Base-by-base conservation (phyloP, 2,113 vertebrate species). In the Melanostigma gelatinosum region DNA sequence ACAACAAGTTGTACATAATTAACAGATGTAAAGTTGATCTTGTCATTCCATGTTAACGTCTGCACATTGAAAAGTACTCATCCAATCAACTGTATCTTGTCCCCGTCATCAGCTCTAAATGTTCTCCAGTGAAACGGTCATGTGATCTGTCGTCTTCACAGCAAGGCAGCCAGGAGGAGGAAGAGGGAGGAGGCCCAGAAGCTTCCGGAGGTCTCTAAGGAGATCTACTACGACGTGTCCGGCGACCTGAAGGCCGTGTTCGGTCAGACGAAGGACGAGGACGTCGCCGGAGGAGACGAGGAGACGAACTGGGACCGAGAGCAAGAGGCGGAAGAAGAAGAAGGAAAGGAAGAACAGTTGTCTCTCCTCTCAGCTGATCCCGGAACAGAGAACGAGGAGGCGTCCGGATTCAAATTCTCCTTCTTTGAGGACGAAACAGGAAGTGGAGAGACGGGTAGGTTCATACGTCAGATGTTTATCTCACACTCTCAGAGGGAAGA, bases 201-300 rank as follows among this genome's bases (percentile, higher is more conserved):
- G 74, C 84, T 95, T 4, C 97, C 98, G 0, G 95, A 97, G 16
- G 97, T 98, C 4, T 97, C 97, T 46, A 94, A 95, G 88, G 95
- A 98, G 72, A 96, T 91, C 8, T 98, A 95, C 80, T 97, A 96
- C 2, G 84, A 96, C 0, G 95, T 99, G 50, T 79, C 94, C 2
- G 80, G 66, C 0, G 95, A 98, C 83, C 92, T 98, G 61, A 98
- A 96, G 89, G 95, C 95, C 10, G 93, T 96, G 61, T 97, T 99
- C 48, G 94, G 94, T 22, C 52, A 74, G 46, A 60, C 87, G 10
- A 95, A 93, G 74, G 60, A 27, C 0, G 60, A 24, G 2, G 54
- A 3, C n/a, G 54, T 13, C 24, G 22, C 11, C 1, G 0, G 50
- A 81, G 8, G 74, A 92, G 85, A 78, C 60, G 69, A 69, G 2